Base-by-base conservation (phyloP, 1,140 invertebrate genomes). In the Chironomus striatipennis region DNA sequence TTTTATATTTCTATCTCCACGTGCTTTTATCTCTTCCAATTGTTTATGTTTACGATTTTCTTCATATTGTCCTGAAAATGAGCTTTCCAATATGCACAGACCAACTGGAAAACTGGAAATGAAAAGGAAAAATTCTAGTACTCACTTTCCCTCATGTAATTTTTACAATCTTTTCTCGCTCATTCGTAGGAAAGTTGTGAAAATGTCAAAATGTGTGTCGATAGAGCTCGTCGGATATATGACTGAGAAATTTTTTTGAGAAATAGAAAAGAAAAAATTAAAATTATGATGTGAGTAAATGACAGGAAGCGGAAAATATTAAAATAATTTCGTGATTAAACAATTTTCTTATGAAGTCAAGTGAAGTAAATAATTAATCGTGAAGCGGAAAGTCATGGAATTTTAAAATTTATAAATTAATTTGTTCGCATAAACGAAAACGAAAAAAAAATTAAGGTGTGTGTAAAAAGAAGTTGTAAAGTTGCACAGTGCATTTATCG, bases 41-140 rank as follows among this genome's bases (percentile, higher is more conserved):
- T 57, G 47, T 57, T 57, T 57, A 57, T 57, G 47, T 57, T 57
- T 57, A 57, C 47, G n/a, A 57, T n/a, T 57, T 57, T 57, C 47
- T 57, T 5, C 9, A 5, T n/a, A n/a, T 47, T 8, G 15, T 57
- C 47, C 47, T 57, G 47, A 57, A 57, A n/a, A 57, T 34, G 47
- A 57, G 47, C n/a, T n/a, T 57, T 57, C 47, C 47, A 57, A n/a
- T 57, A 57, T 57, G 12, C 12, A 57, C 12, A 57, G 47, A 10
- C 47, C 47, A 57, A n/a, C 12, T 57, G 47, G 47, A 57, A 57
- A 5, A 4, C 5, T 57, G 47, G 47, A 57, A 34, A 57, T 12
- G 47, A 15, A 15, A 34, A 12, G 12, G 47, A 57, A 57, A 57
- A 15, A 57, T 57, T 57, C 47, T 57, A 10, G 47, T 57, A 57